Conservation (phyloP, 2,113 vertebrate genomes). For the Pardalotus punctatus region DNA sequence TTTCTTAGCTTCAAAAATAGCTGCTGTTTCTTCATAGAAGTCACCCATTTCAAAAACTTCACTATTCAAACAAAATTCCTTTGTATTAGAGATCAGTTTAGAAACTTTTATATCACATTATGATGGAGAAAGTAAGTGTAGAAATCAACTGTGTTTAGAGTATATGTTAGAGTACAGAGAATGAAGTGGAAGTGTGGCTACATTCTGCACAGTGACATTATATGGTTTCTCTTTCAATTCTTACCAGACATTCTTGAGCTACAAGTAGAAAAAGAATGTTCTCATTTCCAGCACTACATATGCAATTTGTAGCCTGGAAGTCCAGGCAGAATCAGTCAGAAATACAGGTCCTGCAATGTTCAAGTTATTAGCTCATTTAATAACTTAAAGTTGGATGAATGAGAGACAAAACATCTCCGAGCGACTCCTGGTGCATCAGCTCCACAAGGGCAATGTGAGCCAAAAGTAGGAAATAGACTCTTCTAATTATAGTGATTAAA, state of each 20-base stretch:
- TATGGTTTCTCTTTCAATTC: neutral
- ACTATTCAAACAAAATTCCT: slow-evolving; percentile 65
- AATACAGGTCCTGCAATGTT: neutral
- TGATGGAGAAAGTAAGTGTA: neutral
- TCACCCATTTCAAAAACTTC: slow-evolving; percentile 83
- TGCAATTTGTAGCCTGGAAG: neutral
- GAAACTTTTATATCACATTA: neutral
- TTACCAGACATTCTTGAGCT: neutral
- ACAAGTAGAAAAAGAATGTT: neutral
- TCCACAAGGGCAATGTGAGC: neutral
- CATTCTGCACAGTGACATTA: neutral
- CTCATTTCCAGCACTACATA: neutral
- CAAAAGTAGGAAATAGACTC: neutral
- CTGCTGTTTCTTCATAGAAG: slow-evolving; percentile 76
- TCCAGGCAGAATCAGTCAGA: neutral
- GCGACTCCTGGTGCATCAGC: neutral
- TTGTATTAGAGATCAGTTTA: neutral
- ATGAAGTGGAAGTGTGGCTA: neutral
- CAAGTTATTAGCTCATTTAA: neutral
- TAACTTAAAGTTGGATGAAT: neutral
- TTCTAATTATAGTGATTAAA: neutral
- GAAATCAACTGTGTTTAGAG: neutral
- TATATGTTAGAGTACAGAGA: neutral
- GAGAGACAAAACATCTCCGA: neutral
- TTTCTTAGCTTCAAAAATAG: slow-evolving; percentile 67